These are phyloP conservation scores for Tinea semifulvella DNA, from an alignment of 2,888 invertebrate genomes.

Conservation along the genomic window DNA sequence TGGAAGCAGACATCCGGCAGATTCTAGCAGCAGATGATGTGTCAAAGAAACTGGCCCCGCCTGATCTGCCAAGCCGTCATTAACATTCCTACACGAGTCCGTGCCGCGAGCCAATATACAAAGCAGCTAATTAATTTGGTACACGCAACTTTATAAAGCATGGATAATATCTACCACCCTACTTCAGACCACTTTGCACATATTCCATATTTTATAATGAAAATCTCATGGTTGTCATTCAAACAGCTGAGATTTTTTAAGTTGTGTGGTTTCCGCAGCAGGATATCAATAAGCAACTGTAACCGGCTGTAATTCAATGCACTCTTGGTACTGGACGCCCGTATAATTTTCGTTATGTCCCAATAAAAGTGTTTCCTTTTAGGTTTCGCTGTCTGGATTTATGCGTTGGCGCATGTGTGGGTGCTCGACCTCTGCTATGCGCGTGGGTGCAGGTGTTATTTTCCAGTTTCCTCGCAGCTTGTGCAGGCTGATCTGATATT, in stretches of 20 bases:
- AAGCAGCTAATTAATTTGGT: slow-evolving; percentile 12
- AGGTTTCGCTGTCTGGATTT: not conserved
- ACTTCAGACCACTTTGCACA: slow-evolving; percentile 1
- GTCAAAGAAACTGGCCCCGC: slow-evolving; percentile 15
- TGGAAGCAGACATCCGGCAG: slow-evolving; percentile 18
- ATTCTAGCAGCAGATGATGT: slow-evolving; percentile 18
- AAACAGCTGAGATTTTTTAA: too few relatives aligned
- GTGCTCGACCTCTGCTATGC: slow-evolving; percentile 41
- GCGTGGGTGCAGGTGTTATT: slow-evolving; percentile 61
- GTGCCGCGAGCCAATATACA: slow-evolving; percentile 15
- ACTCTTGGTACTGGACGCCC: too few relatives aligned
- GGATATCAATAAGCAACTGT: too few relatives aligned
- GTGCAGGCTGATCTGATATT: not conserved
- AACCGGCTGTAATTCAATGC: too few relatives aligned
- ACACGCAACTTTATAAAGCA: slow-evolving; percentile 11
- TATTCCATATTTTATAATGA: too few relatives aligned
- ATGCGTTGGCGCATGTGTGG: slow-evolving; percentile 28
- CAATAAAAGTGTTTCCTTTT: slow-evolving; percentile 6
- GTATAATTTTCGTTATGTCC: too few relatives aligned
- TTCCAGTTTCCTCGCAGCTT: slow-evolving; percentile 29
- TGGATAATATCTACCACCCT: slow-evolving; percentile 8
- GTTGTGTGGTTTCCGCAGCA: too few relatives aligned
- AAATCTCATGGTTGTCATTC: too few relatives aligned
- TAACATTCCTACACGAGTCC: slow-evolving; percentile 21
- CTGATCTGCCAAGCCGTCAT: slow-evolving; percentile 14